Evolutionary conservation across 2,797 vertebrate species (phyloP).

Genomic region (Perodicticus potto): DNA sequence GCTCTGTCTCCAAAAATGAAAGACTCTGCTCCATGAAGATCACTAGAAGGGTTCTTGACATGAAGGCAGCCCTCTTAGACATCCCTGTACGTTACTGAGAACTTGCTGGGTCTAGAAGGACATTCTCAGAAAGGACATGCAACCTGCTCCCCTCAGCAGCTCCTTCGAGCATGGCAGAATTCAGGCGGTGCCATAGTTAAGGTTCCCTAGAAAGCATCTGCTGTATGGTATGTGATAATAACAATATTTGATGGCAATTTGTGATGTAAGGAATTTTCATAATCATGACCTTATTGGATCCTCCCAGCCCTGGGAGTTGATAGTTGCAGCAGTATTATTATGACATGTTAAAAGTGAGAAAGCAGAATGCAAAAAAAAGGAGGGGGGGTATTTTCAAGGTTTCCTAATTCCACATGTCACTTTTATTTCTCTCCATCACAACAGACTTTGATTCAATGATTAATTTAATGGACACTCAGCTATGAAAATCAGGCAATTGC

Average conservation of each 20-base stretch:
- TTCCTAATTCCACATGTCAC: background rate
- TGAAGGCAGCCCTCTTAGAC: background rate
- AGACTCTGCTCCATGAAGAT: background rate
- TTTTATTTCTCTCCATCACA: background rate
- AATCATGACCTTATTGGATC: background rate
- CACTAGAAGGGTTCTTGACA: background rate
- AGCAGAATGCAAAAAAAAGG: background rate
- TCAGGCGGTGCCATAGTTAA: background rate
- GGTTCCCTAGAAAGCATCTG: background rate
- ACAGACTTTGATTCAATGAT: background rate
- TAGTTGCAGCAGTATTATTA: background rate
- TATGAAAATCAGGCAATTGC: background rate
- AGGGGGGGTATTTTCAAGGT: background rate
- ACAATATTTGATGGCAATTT: background rate
- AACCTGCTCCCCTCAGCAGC: background rate
- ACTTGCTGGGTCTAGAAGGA: background rate
- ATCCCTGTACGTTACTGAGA: background rate
- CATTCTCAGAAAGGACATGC: background rate
- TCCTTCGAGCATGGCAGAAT: background rate
- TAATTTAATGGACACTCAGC: background rate
- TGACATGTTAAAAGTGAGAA: background rate
- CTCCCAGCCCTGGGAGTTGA: background rate
- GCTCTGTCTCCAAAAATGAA: too few species aligned
- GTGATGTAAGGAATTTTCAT: background rate
- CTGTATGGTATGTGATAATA: background rate